Base-by-base conservation (phyloP, 2,113 vertebrate genomes). In the Vimba vimba region DNA sequence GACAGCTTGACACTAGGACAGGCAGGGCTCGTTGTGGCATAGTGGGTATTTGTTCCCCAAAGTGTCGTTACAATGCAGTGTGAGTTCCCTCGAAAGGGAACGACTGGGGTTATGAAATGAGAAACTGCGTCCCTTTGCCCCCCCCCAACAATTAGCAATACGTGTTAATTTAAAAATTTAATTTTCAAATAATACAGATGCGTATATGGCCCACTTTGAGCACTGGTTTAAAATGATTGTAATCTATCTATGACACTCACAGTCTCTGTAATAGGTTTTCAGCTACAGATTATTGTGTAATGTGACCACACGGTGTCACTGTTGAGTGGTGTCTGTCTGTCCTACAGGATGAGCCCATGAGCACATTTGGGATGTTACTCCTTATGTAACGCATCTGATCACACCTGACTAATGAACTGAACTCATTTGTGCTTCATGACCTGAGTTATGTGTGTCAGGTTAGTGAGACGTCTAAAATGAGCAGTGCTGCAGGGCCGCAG, bases 281-380 rank as follows among this genome's bases (percentile, higher is more conserved):
- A 2, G 66, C 1, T 39, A 0, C 19, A 33, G 50, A 52, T 55
- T 1, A 12, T 30, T 17, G 5, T 17, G 23, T 8, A 4, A 19
- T 88, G 57, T 89, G 82, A 88, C 95, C 94, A 94, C 93, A 90
- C 8, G 92, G 89, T 90, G 94, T 82, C 94, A 92, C 88, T 89
- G 87, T 85, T 88, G 90, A 85, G 89, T 87, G 52, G 8, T 19
- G 69, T 66, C 71, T 39, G 47, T 25, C 45, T 33, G 33, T 9
- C 30, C 43, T 43, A 43, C 43, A 43, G 43, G 43, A 33, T 27
- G 66, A 69, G 64, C 7, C 30, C 30, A 30, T 9, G 66, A 69
- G 25, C 66, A 69, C 30, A 69, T 36, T 9, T 36, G 15, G 6
- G 8, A 19, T 36, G 66, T 69, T 69, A 0, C 66, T 69, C 7